Conservation (phyloP, 2,888 invertebrate genomes). For the Acrobasis repandana region DNA sequence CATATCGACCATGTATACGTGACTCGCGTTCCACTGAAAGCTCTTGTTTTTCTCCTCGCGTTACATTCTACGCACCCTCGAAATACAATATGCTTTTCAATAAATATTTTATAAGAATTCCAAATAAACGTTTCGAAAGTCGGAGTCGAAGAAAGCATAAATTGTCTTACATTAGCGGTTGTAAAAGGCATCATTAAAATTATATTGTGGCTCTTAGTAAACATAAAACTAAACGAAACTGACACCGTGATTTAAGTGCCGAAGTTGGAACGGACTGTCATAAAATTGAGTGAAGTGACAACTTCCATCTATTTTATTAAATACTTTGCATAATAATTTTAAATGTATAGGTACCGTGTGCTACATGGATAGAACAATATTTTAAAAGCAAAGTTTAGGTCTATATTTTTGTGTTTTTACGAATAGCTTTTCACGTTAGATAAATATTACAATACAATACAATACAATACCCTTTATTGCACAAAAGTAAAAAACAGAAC, state of each 20-base stretch:
- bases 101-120: slow-evolving; percentile 34
- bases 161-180: slow-evolving; percentile 36
- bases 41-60: slow-evolving; percentile 38
- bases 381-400: no score
- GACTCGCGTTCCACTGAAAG: slow-evolving; percentile 48
- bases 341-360: not conserved
- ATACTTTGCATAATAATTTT: slow-evolving; percentile 12
- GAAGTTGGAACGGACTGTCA: slow-evolving; percentile 28
- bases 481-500: no score
- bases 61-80: slow-evolving; percentile 23
- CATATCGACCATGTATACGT: slow-evolving; percentile 52
- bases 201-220: slow-evolving; percentile 26
- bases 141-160: slow-evolving; percentile 28
- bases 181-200: slow-evolving; percentile 43
- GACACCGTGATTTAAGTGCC: slow-evolving; percentile 30
- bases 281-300: slow-evolving; percentile 31
- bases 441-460: no score
- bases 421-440: no score
- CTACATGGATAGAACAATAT: no score
- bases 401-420: no score
- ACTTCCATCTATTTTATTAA: slow-evolving; percentile 13
- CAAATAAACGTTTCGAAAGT: slow-evolving; percentile 32
- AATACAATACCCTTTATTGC: no score
- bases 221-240: slow-evolving; percentile 28
- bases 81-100: slow-evolving; percentile 28